Base-by-base conservation (phyloP, 2,888 invertebrate species). In the Morpho achilles region DNA sequence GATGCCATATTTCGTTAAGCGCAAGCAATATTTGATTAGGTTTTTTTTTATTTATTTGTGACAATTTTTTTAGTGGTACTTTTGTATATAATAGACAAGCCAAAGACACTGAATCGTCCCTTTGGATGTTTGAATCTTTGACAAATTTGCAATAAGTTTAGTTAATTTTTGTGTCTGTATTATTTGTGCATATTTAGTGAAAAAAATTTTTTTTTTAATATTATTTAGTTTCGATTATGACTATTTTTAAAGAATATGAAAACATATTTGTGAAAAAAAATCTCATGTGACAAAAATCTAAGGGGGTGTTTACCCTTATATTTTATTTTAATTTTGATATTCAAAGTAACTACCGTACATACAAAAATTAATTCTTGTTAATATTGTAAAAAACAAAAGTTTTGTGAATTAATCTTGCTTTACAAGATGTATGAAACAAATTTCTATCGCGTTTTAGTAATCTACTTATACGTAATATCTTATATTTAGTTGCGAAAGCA, bases 1-100 rank as follows among this genome's bases (percentile, higher is more conserved):
- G 86, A 85, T 87, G 89, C 89, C 90, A 90, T 89, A 88, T 82
- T 80, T 82, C 77, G 74, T 76, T 80, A 75, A 80, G 72, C 68
- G 72, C 73, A 73, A 82, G 79, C 83, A 85, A 85, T 81, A 79
- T 76, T 78, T 71, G 69, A 72, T 76, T 80, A 82, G 74, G 72
- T 74, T 53, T 53, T 58, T 58, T 53, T 53, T 72, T 75, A 80
- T 82, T 83, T 84, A 81, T 82, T 82, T 65, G 58, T 71, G 70
- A 74, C 23, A 47, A n/a, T 71, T 68, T 67, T 79, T 74, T 71
- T 75, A 74, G 70, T 75, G 70, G 76, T 64, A 66, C 74, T 68
- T 78, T 74, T 87, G 85, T 87, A 86, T 77, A 86, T 85, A 84
- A 79, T 80, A 81, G 75, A 76, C 75, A 74, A 80, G 84, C 89